Base-by-base conservation (phyloP, 1,140 invertebrate species). In the Drosophila mayri region DNA sequence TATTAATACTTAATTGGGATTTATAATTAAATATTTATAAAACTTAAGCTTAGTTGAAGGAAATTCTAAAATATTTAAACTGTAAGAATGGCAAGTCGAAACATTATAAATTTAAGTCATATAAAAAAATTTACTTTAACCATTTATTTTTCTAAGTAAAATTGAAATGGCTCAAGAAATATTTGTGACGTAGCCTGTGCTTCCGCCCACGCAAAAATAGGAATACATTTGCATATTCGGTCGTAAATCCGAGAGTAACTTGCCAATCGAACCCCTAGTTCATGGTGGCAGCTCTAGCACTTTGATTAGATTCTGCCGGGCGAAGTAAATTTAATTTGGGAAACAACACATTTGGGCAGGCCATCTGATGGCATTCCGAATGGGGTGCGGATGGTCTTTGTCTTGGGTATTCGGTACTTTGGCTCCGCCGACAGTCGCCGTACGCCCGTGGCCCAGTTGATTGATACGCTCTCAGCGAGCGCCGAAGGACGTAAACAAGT, bases 371-470 rank as follows among this genome's bases (percentile, higher is more conserved):
- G 47, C 67, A 16, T 25, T 46, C 12, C n/a, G 25, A 62, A 28
- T 37, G 46, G 73, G 12, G 50, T 20, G 16, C 16, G 40, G 38
- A 50, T 60, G 35, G 28, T 35, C 47, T 41, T 57, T 63, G 47
- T 55, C 30, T 54, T 54, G 32, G 18, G 30, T 14, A 10, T 54
- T 54, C 7, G n/a, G 49, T 9, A 32, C 20, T 9, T 7, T 6
- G 49, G 30, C 12, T 9, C 50, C 50, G 50, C 50, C 50, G 50
- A 16, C 35, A 38, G 50, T 43, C 43, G 25, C 44, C 28, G 63
- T 66, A 79, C 70, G 62, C 65, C 58, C 58, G 65, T 76, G 65
- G 66, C 81, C 50, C 73, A 65, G 50, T 85, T 77, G 81, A 85
- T 85, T 85, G 76, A 85, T 80, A 79, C 73, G 61, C 50, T 67